Evolutionary conservation across 1,140 invertebrate genomes (phyloP).

Genomic region (Tenebrio molitor): DNA sequence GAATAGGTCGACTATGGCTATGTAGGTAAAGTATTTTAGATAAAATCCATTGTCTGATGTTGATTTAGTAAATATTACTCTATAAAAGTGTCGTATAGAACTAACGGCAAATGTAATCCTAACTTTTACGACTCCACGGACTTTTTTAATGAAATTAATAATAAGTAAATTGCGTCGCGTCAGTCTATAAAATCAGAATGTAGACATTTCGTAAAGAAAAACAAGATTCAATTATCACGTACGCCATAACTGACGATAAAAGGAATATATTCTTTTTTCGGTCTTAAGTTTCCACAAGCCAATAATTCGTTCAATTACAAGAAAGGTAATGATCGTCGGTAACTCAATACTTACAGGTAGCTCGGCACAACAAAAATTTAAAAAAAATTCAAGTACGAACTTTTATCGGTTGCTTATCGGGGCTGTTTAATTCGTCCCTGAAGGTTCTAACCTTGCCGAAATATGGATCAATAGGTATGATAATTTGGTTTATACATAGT

Average conservation of each 20-base stretch:
- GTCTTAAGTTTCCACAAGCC: neutral
- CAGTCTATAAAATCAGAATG: conserved; percentile 27
- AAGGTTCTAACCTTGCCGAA: conserved; percentile 2
- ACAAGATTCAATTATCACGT: conserved; percentile 33
- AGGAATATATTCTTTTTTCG: neutral
- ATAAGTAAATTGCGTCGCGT: conserved; percentile 31
- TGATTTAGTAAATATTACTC: conserved; percentile 28
- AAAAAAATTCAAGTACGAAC: neutral
- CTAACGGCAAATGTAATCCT: conserved; percentile 22
- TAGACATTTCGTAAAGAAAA: conserved; percentile 19
- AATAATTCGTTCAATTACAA: too few species aligned
- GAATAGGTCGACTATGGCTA: conserved; percentile 16
- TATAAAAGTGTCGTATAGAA: conserved; percentile 20
- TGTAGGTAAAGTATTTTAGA: conserved; percentile 24
- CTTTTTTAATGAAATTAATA: conserved; percentile 40
- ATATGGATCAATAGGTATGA: conserved; percentile 6
- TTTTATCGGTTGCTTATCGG: neutral
- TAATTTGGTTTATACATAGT: neutral
- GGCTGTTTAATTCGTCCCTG: conserved; percentile 3
- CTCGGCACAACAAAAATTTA: too few species aligned
- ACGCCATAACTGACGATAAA: neutral
- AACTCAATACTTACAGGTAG: too few species aligned
- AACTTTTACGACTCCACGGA: conserved; percentile 22
- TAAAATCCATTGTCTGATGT: conserved; percentile 30
- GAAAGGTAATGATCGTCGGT: too few species aligned